Evolutionary conservation across 2,888 invertebrate genomes (phyloP), one percentile per base, ranked within the genome.

Genomic region (Synergus japonicus): DNA sequence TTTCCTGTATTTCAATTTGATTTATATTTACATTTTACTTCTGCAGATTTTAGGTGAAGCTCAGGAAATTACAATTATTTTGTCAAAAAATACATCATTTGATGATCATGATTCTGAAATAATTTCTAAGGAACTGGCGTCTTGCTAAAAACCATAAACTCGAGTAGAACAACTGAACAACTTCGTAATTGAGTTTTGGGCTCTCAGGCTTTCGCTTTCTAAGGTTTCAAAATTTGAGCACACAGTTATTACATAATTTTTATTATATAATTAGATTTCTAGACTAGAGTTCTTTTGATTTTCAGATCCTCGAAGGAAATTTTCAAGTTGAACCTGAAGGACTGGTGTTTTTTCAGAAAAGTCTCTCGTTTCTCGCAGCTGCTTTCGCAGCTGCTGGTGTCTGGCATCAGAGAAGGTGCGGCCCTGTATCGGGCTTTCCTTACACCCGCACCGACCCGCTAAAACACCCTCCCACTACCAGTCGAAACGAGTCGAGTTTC

Each of bases 401-500:
- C 69, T 37, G 37, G 29, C 46, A 69, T 73, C 15, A 54, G 9
- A 29, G 54, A 54, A 73, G 73, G 67, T 79, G 84, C 89, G 84
- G 77, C 79, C 85, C 81, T 89, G 88, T 79, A 81, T 76, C 79
- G 43, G 79, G 78, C 78, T 76, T 76, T 78, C 81, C 79, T 82
- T 83, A 80, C 78, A 54, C 44, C 43, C 78, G 22, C 49, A 43
- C 69, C 66, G 78, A 54, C 81, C 85, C 87, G 85, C 84, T 54
- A 76, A 58, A 15, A 46, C 79, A 76, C 79, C 64, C 81, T 79
- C 84, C 80, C 86, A 83, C 85, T 84, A 79, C 83, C 81, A 81
- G 81, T 83, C 82, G 80, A 65, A 78, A 78, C 80, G 81, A 81
- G 81, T 49, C 85, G 87, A 81, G 83, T 84, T 83, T 87, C 83